These are phyloP conservation scores for Xiphophorus couchianus DNA, from an alignment of 2,113 vertebrate species.

Conservation along the genomic window DNA sequence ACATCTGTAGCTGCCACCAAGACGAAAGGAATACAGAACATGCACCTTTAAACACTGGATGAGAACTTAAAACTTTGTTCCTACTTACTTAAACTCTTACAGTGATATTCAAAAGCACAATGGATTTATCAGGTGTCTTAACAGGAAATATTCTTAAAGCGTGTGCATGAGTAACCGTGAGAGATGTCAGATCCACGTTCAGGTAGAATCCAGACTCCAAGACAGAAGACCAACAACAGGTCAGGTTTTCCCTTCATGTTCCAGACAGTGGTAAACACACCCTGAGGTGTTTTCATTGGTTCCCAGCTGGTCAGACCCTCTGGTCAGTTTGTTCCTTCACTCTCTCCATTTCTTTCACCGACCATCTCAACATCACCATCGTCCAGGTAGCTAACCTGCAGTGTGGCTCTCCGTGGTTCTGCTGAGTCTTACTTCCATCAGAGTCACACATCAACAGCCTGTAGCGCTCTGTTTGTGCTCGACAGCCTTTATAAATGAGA, in stretches of 20 bases:
- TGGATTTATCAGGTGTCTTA: background rate
- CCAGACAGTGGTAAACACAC: background rate
- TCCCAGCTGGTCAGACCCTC: background rate
- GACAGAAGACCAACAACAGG: background rate
- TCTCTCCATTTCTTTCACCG: slow-evolving; percentile 7
- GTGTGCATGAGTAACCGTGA: background rate
- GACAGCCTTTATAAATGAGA: slow-evolving; percentile 87
- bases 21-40: background rate
- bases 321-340: background rate
- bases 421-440: slow-evolving; percentile 6
- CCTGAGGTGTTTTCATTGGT: background rate
- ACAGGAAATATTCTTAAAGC: background rate
- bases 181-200: background rate
- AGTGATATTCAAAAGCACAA: background rate
- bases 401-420: background rate
- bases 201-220: background rate
- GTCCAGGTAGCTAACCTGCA: background rate
- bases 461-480: slow-evolving; percentile 16
- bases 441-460: slow-evolving; percentile 22
- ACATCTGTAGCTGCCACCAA: background rate
- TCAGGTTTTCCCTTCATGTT: background rate
- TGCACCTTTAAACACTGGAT: background rate
- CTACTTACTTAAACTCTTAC: background rate
- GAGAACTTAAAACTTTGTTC: background rate
- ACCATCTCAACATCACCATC: background rate